Evolutionary conservation across 2,797 vertebrate species (phyloP).

Genomic region (Triplophysa yarkandensis): DNA sequence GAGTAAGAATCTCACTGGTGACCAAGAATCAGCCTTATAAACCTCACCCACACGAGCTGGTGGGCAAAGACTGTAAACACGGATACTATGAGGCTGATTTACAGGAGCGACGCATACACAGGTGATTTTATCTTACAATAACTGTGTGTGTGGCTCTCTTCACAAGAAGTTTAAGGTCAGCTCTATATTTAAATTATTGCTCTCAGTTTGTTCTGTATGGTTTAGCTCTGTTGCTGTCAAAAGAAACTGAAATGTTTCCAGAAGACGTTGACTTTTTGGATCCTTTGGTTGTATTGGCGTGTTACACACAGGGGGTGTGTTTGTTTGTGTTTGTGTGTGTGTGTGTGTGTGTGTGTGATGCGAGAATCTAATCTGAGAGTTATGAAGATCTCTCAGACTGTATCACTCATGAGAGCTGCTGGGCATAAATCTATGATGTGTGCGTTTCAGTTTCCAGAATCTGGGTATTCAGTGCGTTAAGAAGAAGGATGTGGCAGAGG

Average conservation of each 20-base stretch:
- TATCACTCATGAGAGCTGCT: too few relatives aligned
- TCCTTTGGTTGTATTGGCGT: not conserved
- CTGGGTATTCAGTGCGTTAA: conserved; percentile 95
- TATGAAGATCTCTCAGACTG: too few relatives aligned
- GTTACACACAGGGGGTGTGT: too few relatives aligned
- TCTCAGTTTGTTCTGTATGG: not conserved
- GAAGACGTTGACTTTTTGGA: not conserved
- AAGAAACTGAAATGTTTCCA: not conserved
- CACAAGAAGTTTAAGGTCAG: not conserved
- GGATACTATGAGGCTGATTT: conserved; percentile 92
- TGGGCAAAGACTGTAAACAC: conserved; percentile 91
- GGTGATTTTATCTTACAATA: conserved; percentile 65
- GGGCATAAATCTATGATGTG: too few relatives aligned
- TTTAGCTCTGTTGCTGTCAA: not conserved
- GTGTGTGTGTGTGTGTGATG: too few relatives aligned
- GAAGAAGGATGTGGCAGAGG: conserved; percentile 90
- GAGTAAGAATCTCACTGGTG: conserved; percentile 87
- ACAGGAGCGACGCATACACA: conserved; percentile 87
- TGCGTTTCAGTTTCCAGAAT: conserved; percentile 88
- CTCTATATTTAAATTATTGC: not conserved
- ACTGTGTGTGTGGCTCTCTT: not conserved
- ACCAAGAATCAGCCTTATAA: conserved; percentile 86
- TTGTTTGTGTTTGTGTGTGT: too few relatives aligned
- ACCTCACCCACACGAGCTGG: conserved; percentile 92
- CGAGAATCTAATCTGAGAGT: too few relatives aligned